These are phyloP conservation scores for Typhlichthys subterraneus DNA, from an alignment of 2,797 vertebrate species.

Conservation along the genomic window DNA sequence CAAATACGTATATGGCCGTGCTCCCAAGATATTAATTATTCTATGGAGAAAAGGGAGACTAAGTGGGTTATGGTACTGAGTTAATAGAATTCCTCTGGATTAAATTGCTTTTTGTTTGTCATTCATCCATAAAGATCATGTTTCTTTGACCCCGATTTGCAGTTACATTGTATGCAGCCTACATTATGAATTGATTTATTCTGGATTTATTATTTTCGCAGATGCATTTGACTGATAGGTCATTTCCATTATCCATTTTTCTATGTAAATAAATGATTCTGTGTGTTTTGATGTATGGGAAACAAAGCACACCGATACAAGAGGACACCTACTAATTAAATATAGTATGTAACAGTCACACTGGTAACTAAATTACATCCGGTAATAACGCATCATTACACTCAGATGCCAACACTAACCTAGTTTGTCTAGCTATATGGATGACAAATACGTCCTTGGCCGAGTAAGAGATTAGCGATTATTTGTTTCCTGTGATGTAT, in stretches of 20 bases:
- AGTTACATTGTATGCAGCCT: background rate
- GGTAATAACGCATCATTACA: constrained; percentile 18
- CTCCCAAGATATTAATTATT: constrained; percentile 26
- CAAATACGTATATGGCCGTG: constrained; percentile 59
- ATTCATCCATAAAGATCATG: constrained; percentile 58
- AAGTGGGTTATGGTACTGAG: no score
- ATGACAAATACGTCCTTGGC: constrained; percentile 56
- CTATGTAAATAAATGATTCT: no score
- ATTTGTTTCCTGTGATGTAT: constrained; percentile 14
- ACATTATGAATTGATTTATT: constrained; percentile 10
- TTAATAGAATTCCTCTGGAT: no score
- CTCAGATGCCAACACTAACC: constrained; percentile 15
- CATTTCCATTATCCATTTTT: no score
- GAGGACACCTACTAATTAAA: background rate
- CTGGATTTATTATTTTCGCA: constrained; percentile 13
- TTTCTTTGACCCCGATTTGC: constrained; percentile 47
- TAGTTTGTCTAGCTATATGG: constrained; percentile 27
- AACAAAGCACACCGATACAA: no score
- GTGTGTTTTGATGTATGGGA: no score
- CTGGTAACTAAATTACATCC: background rate
- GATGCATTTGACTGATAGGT: constrained; percentile 11
- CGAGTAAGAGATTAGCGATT: constrained; percentile 25
- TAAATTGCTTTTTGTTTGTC: constrained; percentile 50
- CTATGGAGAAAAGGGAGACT: no score
- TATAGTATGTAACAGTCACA: background rate